These are phyloP conservation scores for Orgyia antiqua DNA, from an alignment of 2,888 invertebrate species.

Conservation along the genomic window DNA sequence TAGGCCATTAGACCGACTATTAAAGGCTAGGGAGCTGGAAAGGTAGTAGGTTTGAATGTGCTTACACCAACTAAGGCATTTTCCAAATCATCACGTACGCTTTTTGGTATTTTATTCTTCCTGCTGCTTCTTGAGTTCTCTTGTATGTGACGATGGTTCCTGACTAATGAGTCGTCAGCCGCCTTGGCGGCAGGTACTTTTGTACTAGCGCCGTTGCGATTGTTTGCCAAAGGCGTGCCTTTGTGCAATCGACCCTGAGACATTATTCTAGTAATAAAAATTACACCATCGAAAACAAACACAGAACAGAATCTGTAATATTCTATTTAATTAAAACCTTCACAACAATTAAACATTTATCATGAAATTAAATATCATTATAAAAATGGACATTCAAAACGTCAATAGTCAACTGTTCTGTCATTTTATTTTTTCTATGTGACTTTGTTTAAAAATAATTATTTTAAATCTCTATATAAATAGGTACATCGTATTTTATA, in stretches of 20 bases:
- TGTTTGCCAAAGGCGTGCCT: slow-evolving; percentile 7
- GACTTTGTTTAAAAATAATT: not conserved
- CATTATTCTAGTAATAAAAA: slow-evolving; percentile 26
- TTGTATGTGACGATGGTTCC: slow-evolving; percentile 7
- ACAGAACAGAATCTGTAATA: no score
- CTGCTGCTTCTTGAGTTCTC: slow-evolving; percentile 31
- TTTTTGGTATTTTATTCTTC: slow-evolving; percentile 52
- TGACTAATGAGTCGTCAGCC: slow-evolving; percentile 23
- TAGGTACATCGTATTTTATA: not conserved
- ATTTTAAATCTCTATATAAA: not conserved
- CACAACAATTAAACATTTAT: slow-evolving; percentile 17
- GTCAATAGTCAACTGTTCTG: slow-evolving; percentile 35
- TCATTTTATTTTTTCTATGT: slow-evolving; percentile 13
- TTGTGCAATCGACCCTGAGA: slow-evolving; percentile 36
- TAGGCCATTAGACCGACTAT: no score
- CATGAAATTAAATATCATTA: slow-evolving; percentile 30
- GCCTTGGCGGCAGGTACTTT: slow-evolving; percentile 22
- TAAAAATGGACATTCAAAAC: slow-evolving; percentile 39
- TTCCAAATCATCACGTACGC: slow-evolving; percentile 57
- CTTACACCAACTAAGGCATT: slow-evolving; percentile 64
- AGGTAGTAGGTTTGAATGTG: no score
- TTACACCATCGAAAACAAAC: slow-evolving; percentile 17
- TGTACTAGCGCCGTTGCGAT: slow-evolving; percentile 10
- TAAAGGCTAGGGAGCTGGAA: no score
- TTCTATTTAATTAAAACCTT: slow-evolving; percentile 11